These are phyloP conservation scores for Mesoclemmys tuberculata DNA, from an alignment of 2,113 vertebrate species.

Conservation along the genomic window DNA sequence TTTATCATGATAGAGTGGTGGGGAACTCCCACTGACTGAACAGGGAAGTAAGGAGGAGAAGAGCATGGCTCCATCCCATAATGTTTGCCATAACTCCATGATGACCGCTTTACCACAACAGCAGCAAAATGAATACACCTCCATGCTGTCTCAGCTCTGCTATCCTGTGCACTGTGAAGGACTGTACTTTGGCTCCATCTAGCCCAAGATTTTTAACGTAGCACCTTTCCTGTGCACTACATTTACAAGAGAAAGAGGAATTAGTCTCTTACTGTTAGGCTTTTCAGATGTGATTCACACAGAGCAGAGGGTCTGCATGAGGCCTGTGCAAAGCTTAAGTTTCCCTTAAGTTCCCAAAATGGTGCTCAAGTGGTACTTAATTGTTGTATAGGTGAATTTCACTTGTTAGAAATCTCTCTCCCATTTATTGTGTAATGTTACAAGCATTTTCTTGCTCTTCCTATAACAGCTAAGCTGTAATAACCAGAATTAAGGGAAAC, in stretches of 20 bases:
- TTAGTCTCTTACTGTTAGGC: no score
- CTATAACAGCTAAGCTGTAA: not conserved
- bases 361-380: not conserved
- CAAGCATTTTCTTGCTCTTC: not conserved
- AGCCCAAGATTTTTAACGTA: not conserved
- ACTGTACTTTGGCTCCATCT: no score
- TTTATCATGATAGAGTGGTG: no score
- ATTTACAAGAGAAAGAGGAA: not conserved
- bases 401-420: not conserved
- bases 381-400: not conserved
- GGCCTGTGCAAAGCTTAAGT: not conserved
- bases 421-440: not conserved
- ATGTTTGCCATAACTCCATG: not conserved
- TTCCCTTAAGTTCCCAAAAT: not conserved
- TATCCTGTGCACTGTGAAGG: not conserved
- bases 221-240: not conserved
- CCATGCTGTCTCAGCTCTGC: not conserved
- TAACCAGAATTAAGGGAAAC: not conserved
- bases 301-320: not conserved
- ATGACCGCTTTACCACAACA: not conserved
- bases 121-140: not conserved
- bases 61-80: no score
- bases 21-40: no score
- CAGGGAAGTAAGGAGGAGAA: no score
- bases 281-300: not conserved